These are phyloP conservation scores for Platysternon megacephalum DNA, from an alignment of 2,113 vertebrate genomes.

Conservation along the genomic window DNA sequence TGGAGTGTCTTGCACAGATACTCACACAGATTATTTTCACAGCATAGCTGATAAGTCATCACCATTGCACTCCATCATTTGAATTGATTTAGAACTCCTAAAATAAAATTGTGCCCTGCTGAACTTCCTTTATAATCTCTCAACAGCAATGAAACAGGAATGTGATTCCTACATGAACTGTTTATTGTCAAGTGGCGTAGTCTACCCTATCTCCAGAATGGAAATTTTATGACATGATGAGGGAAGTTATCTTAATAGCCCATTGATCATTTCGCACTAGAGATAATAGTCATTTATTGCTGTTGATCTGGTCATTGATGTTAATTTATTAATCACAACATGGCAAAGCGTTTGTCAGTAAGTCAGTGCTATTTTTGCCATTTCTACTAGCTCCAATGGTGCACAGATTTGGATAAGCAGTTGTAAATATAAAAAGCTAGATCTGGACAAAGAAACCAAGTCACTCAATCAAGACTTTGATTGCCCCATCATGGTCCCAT, in stretches of 20 bases:
- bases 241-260: not conserved
- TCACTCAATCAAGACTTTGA: not conserved
- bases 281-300: not conserved
- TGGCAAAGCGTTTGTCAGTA: not conserved
- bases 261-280: slow-evolving; percentile 7
- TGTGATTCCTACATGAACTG: not conserved
- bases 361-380: not conserved
- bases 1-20: not conserved
- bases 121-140: not conserved
- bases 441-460: not conserved
- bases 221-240: not conserved
- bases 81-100: not conserved
- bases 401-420: too few relatives aligned
- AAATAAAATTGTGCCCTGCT: not conserved
- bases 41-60: rapidly evolving
- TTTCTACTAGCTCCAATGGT: rapidly evolving
- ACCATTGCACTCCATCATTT: not conserved
- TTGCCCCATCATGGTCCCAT: rapidly evolving
- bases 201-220: not conserved
- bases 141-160: not conserved
- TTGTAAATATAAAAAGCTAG: not conserved
- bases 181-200: not conserved
- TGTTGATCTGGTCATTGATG: not conserved
- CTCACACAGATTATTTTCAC: not conserved
- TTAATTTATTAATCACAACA: not conserved